A percentile compares a stretch with the other conserved stretches of the same genome.
Evolutionary conservation across 2,888 invertebrate species (phyloP).

Genomic region (Yponomeuta sedellus): DNA sequence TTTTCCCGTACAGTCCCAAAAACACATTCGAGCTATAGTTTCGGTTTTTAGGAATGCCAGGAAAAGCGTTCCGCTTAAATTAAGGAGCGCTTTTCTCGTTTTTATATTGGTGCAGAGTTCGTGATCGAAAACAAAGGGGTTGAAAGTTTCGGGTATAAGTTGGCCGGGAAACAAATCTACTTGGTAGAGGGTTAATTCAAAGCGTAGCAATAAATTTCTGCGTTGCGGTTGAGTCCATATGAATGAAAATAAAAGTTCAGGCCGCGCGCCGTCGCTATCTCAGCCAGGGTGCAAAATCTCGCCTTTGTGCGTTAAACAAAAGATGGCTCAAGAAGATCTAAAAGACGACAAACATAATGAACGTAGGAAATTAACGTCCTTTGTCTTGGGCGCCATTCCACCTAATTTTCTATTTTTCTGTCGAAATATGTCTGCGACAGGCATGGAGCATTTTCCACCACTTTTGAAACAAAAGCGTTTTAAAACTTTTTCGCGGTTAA

Average conservation of each 20-base stretch:
- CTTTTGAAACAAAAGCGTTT: slow-evolving; percentile 30
- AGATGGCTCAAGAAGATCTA: neutral
- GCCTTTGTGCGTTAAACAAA: neutral
- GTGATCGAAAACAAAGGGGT: neutral
- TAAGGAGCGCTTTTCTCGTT: neutral
- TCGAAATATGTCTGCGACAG: neutral
- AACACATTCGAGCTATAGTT: neutral
- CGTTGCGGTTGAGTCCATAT: neutral
- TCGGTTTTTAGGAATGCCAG: neutral
- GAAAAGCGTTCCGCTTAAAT: neutral
- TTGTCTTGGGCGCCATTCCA: neutral
- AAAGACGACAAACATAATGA: neutral
- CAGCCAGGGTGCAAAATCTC: neutral
- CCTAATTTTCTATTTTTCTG: neutral
- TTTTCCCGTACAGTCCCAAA: neutral
- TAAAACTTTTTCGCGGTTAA: slow-evolving; percentile 37
- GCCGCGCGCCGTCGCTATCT: neutral
- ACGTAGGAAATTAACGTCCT: slow-evolving; percentile 7
- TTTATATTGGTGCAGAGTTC: neutral
- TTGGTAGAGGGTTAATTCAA: neutral
- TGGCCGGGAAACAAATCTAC: neutral
- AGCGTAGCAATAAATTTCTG: neutral
- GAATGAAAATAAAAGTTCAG: neutral
- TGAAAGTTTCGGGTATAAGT: neutral
- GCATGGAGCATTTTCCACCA: neutral